Base-by-base conservation (phyloP, 1,140 invertebrate genomes). In the Scaptomyza hsui region DNA sequence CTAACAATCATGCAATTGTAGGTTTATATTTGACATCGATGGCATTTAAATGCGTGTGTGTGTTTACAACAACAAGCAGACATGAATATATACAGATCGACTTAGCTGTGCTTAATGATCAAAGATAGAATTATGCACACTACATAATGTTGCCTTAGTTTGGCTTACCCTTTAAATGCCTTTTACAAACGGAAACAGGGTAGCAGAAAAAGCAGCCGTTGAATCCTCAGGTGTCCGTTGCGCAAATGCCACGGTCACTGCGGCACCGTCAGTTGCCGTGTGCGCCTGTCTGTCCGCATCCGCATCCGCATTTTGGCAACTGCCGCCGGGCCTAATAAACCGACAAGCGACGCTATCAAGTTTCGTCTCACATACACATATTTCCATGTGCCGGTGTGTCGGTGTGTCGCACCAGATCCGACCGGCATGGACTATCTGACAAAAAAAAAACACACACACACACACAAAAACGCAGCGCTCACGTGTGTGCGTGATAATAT, bases 211-310 rank as follows among this genome's bases (percentile, higher is more conserved):
- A 21, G 32, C 19, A 26, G 12, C 10, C 42, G 37, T 26, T 45
- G 52, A 72, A 72, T 72, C 69, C 53, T 78, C 72, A 75, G 72
- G 72, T 75, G 72, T 61, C 69, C 55, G 61, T 61, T 75, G 70
- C 56, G 70, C 70, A 72, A 72, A 72, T 72, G 70, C 70, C 64
- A 72, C 56, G 64, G 72, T 41, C 61, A 75, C 51, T 75, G 68
- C 61, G 56, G 61, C 72, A 63, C 32, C 51, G 68, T 55, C 69
- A 65, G 72, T 72, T 44, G 68, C 68, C 44, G 72, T 61, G 72
- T 67, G 69, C 72, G 72, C 72, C 69, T 72, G 63, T 53, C 63
- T 53, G 48, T 48, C 69, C 13, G 69, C 48, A 53, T 65, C 19
- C 29, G 45, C 16, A 48, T 53, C 16, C 47, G 16, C 16, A 37